These are phyloP conservation scores for Panulirus ornatus DNA, from an alignment of 1,140 invertebrate species.

Conservation along the genomic window DNA sequence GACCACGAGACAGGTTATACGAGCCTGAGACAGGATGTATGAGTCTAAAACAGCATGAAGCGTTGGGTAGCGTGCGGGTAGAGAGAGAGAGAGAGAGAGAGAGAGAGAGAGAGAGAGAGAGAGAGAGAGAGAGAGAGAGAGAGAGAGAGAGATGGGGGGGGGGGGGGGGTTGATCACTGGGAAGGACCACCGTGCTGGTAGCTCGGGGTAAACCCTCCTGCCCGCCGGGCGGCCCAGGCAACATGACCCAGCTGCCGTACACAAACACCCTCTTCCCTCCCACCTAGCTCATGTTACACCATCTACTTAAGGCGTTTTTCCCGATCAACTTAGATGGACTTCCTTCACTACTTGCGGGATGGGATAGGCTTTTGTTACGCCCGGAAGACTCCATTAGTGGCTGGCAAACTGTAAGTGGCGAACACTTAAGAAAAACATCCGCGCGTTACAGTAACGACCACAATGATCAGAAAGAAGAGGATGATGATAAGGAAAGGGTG, in stretches of 20 bases:
- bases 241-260: constrained; percentile 56
- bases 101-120: too few relatives aligned
- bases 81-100: too few relatives aligned
- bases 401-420: constrained; percentile 61
- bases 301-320: constrained; percentile 32
- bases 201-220: constrained; percentile 56
- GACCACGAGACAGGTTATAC: too few relatives aligned
- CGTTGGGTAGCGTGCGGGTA: too few relatives aligned
- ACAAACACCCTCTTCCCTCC: constrained; percentile 24
- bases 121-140: too few relatives aligned
- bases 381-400: constrained; percentile 57
- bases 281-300: constrained; percentile 26
- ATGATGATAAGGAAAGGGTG: background rate
- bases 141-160: too few relatives aligned
- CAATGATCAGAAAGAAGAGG: background rate
- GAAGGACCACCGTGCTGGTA: constrained; percentile 22
- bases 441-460: constrained; percentile 64
- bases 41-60: too few relatives aligned
- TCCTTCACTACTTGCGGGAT: constrained; percentile 18
- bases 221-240: background rate
- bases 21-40: too few relatives aligned
- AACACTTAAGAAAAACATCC: constrained; percentile 60
- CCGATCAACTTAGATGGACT: constrained; percentile 49
- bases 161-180: too few relatives aligned
- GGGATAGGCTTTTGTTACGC: constrained; percentile 48